Evolutionary conservation across 2,888 invertebrate species (phyloP).

Genomic region (Diarsia dahlii): DNA sequence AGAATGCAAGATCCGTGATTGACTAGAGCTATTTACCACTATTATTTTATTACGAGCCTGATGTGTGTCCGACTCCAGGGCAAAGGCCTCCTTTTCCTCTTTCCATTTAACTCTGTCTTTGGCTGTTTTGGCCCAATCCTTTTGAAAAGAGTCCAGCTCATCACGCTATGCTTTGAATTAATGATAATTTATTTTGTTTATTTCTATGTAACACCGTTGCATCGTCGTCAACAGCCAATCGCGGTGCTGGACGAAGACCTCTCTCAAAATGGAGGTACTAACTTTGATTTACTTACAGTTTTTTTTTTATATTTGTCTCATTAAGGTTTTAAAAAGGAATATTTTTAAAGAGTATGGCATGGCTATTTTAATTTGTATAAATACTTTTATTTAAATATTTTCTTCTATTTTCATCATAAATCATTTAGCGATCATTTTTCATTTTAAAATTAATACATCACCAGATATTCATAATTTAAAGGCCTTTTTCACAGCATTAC

Average conservation of each 20-base stretch:
- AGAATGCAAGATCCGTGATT: neutral
- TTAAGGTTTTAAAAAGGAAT: neutral
- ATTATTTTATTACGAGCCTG: too few species aligned
- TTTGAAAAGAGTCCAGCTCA: too few species aligned
- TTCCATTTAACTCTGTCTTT: too few species aligned
- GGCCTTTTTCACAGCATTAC: neutral
- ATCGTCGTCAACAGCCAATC: slow-evolving; percentile 45
- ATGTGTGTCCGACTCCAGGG: too few species aligned
- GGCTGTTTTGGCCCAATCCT: too few species aligned
- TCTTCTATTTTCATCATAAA: too few species aligned
- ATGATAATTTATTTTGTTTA: slow-evolving; percentile 47
- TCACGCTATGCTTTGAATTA: neutral
- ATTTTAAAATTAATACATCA: slow-evolving; percentile 8
- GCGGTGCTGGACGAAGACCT: slow-evolving; percentile 53
- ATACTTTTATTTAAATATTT: too few species aligned
- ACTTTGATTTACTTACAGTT: slow-evolving; percentile 41
- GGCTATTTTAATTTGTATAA: too few species aligned
- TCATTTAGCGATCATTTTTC: too few species aligned
- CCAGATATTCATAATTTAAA: neutral
- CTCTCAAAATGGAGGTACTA: slow-evolving; percentile 58
- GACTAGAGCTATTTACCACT: too few species aligned
- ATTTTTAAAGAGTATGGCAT: too few species aligned
- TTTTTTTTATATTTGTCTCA: neutral
- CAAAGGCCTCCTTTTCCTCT: too few species aligned
- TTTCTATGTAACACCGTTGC: slow-evolving; percentile 56